Evolutionary conservation across 1,140 invertebrate species (phyloP), one percentile per base, ranked within the genome.

Genomic region (Medauroidea extradentata): DNA sequence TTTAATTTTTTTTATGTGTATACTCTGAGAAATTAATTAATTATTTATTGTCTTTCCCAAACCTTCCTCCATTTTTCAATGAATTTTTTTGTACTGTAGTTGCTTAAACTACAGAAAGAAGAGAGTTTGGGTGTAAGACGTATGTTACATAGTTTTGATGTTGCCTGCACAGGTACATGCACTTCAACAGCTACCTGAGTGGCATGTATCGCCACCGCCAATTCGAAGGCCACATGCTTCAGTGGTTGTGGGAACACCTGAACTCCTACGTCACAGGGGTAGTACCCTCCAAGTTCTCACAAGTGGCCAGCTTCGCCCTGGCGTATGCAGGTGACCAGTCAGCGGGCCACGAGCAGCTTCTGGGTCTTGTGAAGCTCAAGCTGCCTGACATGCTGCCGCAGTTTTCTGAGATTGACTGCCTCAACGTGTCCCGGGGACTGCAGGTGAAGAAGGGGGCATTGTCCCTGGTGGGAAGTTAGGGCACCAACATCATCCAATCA

Each of bases 151-250:
- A n/a, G n/a, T n/a, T n/a, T n/a, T n/a, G n/a, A n/a, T 48, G 11
- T 48, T 18, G 9, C n/a, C 3, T 1, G 16, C 18, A 23, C 13
- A 75, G 73, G 21, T 83, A 83, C 60, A 75, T 81, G 68, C 73
- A 77, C 67, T 82, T 81, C 57, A 78, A 77, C 59, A 75, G 72
- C 9, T 78, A 80, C 58, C 62, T 80, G 4, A 70, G 73, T 13
- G 75, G 74, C 11, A 77, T 73, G 3, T 78, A 80, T 63, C 67
- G 77, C 0, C 71, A 78, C 60, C 48, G 62, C 1, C 56, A 67
- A 3, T 67, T 82, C 48, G 81, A 83, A 58, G 71, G 70, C 9
- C 63, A 63, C 29, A 48, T 81, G 5, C 67, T 73, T 44, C 64
- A 69, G 13, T 48, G 74, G 53, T 66, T 80, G 27, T 62, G 75